Evolutionary conservation across 2,797 vertebrate genomes (phyloP).

Genomic region (Octomys mimax): DNA sequence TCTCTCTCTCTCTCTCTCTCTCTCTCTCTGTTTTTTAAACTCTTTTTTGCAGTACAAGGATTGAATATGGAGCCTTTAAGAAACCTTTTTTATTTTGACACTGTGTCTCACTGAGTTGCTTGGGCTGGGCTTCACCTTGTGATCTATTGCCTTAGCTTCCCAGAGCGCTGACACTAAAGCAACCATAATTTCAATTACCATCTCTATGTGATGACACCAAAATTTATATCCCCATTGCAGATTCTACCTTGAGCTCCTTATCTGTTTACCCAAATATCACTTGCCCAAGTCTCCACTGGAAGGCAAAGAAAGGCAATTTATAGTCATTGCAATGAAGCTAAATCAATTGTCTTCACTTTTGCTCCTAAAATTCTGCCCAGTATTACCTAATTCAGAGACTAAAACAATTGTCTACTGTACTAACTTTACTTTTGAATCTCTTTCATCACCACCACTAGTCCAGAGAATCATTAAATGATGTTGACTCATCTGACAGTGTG

Average conservation of each 20-base stretch:
- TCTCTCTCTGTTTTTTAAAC: background rate
- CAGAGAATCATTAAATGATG: background rate
- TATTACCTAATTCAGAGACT: background rate
- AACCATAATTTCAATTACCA: background rate
- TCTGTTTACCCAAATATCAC: background rate
- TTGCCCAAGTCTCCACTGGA: background rate
- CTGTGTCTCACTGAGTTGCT: background rate
- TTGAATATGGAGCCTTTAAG: background rate
- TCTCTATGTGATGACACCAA: background rate
- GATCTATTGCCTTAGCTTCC: background rate
- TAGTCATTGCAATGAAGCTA: conserved; percentile 2
- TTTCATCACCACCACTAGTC: background rate
- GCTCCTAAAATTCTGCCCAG: background rate
- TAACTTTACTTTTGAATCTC: background rate
- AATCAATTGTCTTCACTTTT: background rate
- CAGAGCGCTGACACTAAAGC: background rate
- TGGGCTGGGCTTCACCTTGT: background rate
- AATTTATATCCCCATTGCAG: background rate
- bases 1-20: background rate
- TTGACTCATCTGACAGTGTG: background rate
- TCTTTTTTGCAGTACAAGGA: background rate
- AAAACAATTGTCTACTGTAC: background rate
- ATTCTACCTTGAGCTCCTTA: background rate
- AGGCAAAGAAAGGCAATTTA: background rate
- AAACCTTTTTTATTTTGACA: background rate